Evolutionary conservation across 2,888 invertebrate species (phyloP).

Genomic region (Scotopteryx bipunctaria): DNA sequence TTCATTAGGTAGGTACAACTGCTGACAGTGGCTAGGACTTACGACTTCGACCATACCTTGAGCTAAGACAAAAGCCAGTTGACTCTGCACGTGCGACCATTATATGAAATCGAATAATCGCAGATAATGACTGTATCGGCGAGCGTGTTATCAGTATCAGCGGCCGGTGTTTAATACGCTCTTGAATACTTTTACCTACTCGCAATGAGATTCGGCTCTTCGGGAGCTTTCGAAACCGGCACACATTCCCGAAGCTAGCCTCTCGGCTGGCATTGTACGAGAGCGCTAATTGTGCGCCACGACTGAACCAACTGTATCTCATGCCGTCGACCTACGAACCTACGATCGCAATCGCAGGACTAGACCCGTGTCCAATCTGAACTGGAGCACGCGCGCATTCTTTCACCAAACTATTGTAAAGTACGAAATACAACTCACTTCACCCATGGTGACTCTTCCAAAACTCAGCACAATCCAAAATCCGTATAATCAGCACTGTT

Average conservation of each 20-base stretch:
- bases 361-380: slow-evolving; percentile 52
- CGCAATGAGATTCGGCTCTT: slow-evolving; percentile 40
- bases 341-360: slow-evolving; percentile 61
- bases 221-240: slow-evolving; percentile 66
- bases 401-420: slow-evolving; percentile 29
- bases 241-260: slow-evolving; percentile 54
- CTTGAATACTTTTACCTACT: slow-evolving; percentile 52
- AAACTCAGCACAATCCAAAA: slow-evolving; percentile 36
- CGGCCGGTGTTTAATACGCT: slow-evolving; percentile 51
- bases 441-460: slow-evolving; percentile 64
- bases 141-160: slow-evolving; percentile 64
- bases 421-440: slow-evolving; percentile 67
- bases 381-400: slow-evolving; percentile 66
- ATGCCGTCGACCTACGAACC: slow-evolving; percentile 76
- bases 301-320: slow-evolving; percentile 43
- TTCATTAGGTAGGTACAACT: no score
- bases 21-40: slow-evolving; percentile 16
- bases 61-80: slow-evolving; percentile 68
- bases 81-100: slow-evolving; percentile 54
- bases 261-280: slow-evolving; percentile 41
- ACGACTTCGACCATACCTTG: slow-evolving; percentile 27
- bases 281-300: slow-evolving; percentile 56
- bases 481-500: slow-evolving; percentile 45
- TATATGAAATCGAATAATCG: slow-evolving; percentile 56
- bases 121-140: slow-evolving; percentile 66